These are phyloP conservation scores for Tetranychus cinnabarinus DNA, from an alignment of 1,140 invertebrate species.

Conservation along the genomic window DNA sequence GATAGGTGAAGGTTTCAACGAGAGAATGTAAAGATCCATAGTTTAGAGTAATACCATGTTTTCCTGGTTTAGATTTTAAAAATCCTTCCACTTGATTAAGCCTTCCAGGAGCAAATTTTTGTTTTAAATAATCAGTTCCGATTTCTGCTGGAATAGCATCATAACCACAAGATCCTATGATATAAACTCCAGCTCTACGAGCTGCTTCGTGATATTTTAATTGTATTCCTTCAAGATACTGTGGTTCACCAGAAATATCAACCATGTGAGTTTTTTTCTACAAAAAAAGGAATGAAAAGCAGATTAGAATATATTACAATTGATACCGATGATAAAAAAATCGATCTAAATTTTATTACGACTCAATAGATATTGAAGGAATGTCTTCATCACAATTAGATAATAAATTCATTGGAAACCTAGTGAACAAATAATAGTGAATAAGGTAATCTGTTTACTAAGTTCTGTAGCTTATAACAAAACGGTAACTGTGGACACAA, in stretches of 20 bases:
- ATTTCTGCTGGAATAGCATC: conserved; percentile 64
- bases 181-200: conserved; percentile 33
- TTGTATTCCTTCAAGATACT: conserved; percentile 62
- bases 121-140: conserved; percentile 43
- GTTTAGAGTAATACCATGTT: conserved; percentile 24
- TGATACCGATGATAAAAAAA: not conserved
- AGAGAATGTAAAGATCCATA: conserved; percentile 60
- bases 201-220: conserved; percentile 51
- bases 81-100: conserved; percentile 8
- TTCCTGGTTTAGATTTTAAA: conserved; percentile 8
- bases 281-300: not conserved
- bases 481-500: no score
- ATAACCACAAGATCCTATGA: conserved; percentile 69
- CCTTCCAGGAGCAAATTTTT: conserved; percentile 36
- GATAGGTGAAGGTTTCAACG: conserved; percentile 40
- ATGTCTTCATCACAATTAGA: no score
- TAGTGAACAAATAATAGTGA: no score
- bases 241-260: conserved; percentile 67
- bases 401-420: no score
- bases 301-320: not conserved
- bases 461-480: no score
- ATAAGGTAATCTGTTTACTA: no score
- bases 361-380: no score
- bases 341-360: not conserved
- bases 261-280: conserved; percentile 45